Percentiles rank a stretch among this genome's conserved stretches.
Conservation (phyloP, 1,140 invertebrate genomes). For the Penaeus indicus region DNA sequence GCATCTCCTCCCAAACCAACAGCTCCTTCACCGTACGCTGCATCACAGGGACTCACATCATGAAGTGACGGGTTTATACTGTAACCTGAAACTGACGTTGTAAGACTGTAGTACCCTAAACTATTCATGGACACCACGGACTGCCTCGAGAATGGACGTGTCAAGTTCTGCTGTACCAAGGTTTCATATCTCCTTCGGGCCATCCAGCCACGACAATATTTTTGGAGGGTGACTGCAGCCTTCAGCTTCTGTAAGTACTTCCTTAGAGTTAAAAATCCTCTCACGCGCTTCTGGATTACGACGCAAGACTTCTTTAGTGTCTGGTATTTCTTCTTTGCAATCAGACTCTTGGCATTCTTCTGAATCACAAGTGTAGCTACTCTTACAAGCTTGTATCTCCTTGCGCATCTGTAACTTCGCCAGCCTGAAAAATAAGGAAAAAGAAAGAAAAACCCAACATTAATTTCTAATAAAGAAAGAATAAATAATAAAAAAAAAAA, state of each 20-base stretch:
- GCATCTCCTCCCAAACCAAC: conserved; percentile 25
- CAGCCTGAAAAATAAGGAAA: conserved; percentile 36
- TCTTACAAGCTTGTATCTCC: conserved; percentile 31
- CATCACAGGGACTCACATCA: conserved; percentile 36
- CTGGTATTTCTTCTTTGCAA: conserved; percentile 45
- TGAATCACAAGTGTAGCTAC: conserved; percentile 49
- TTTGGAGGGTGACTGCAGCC: conserved; percentile 46
- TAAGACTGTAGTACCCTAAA: conserved; percentile 46
- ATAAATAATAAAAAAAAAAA: neutral
- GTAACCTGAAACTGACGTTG: conserved; percentile 44
- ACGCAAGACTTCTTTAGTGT: conserved; percentile 29
- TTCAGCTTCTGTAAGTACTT: conserved; percentile 27
- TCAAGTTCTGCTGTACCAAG: conserved; percentile 17
- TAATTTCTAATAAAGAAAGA: neutral
- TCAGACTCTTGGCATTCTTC: conserved; percentile 46
- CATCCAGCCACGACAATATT: conserved; percentile 52
- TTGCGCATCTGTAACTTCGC: conserved; percentile 22
- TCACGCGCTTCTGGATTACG: conserved; percentile 49
- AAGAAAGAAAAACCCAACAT: neutral
- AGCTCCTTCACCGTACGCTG: conserved; percentile 33
- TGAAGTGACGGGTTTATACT: conserved; percentile 43
- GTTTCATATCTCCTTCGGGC: conserved; percentile 48
- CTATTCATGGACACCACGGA: conserved; percentile 48
- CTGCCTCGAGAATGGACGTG: conserved; percentile 46
- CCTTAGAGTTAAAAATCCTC: conserved; percentile 20